Evolutionary conservation across 2,113 vertebrate genomes (phyloP).

Genomic region (Sceloporus undulatus): DNA sequence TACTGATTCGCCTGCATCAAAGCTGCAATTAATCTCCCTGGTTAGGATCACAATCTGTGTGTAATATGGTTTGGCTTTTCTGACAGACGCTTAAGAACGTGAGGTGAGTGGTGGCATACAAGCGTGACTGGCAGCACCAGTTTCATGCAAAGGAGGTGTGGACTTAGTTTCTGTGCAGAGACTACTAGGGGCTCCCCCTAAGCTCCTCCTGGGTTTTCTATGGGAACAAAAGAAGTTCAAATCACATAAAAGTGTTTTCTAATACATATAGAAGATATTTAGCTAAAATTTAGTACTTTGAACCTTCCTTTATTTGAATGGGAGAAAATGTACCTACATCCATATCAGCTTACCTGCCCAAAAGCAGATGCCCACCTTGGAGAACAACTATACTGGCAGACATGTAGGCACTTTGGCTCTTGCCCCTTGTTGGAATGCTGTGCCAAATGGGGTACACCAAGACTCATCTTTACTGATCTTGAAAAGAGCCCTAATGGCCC

Average conservation of each 20-base stretch:
- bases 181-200: no score
- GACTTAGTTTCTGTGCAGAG: no score
- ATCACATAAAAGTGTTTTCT: background rate
- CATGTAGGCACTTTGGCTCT: no score
- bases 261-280: background rate
- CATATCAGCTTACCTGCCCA: no score
- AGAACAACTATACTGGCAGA: no score
- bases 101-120: background rate
- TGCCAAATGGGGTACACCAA: no score
- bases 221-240: background rate
- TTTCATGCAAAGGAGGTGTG: background rate
- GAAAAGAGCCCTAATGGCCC: no score
- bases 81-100: background rate
- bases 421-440: no score
- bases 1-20: rapidly evolving
- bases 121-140: background rate
- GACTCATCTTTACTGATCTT: no score
- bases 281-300: background rate
- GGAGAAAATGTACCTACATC: background rate
- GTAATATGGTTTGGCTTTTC: background rate
- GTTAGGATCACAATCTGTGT: no score
- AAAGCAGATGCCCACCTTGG: no score
- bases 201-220: background rate
- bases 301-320: background rate
- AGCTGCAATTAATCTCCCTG: background rate